phyloP scores from a whole-genome alignment of 2,888 invertebrate species.

The Hartigia nigra region DNA sequence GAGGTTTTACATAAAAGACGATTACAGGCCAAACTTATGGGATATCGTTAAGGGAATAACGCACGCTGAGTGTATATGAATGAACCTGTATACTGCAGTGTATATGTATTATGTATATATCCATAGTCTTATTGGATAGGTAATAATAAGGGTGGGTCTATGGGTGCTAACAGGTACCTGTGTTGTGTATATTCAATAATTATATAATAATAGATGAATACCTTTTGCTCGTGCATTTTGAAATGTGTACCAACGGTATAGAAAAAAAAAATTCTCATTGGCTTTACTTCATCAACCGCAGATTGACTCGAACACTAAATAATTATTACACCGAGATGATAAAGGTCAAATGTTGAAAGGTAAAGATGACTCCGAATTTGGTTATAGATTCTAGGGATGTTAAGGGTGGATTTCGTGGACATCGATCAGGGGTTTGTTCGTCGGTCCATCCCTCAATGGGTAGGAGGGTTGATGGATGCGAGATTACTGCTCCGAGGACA shows the following conservation, averaged over 20 bases:
- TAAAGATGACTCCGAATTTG: neutral
- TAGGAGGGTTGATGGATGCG: constrained; percentile 61
- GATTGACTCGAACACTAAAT: neutral
- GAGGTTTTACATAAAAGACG: neutral
- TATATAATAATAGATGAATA: neutral
- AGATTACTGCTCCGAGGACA: constrained; percentile 59
- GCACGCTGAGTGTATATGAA: neutral
- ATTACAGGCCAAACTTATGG: neutral
- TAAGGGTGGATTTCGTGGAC: constrained; percentile 33
- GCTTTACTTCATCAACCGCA: neutral
- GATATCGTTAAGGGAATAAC: neutral
- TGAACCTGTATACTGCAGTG: neutral
- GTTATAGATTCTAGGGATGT: constrained; percentile 2
- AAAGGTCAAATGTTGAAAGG: neutral
- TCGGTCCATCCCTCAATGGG: constrained; percentile 40
- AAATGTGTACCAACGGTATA: too few species aligned
- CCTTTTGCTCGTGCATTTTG: too few species aligned
- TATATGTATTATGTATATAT: neutral
- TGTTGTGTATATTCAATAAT: neutral
- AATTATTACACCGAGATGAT: neutral
- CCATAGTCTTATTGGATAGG: neutral
- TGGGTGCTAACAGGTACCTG: neutral
- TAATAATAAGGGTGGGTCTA: neutral
- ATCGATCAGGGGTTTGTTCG: constrained; percentile 57
- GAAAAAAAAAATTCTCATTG: neutral